These are phyloP conservation scores for Callionymus lyra DNA, from an alignment of 2,113 vertebrate genomes.

Conservation along the genomic window DNA sequence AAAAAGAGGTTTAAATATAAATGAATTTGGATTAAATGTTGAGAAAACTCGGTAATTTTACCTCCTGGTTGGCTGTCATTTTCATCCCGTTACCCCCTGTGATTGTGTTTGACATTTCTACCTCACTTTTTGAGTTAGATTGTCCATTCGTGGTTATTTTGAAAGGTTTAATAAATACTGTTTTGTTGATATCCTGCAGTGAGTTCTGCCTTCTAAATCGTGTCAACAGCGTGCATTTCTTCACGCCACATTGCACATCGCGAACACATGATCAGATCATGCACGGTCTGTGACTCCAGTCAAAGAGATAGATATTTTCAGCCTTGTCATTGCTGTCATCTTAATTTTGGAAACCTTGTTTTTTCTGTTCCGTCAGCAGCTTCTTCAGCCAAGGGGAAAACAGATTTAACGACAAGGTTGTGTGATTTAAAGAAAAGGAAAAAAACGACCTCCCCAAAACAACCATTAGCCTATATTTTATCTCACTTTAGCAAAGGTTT, in stretches of 20 bases:
- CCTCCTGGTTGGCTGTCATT: too few relatives aligned
- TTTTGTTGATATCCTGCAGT: too few relatives aligned
- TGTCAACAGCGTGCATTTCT: conserved; percentile 35
- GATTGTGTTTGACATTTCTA: too few relatives aligned
- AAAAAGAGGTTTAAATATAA: too few relatives aligned
- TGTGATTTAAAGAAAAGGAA: conserved; percentile 6
- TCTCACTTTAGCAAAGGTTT: conserved; percentile 56
- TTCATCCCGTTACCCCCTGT: too few relatives aligned
- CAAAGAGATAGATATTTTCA: conserved; percentile 26
- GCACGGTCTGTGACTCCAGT: not conserved
- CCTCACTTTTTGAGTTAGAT: too few relatives aligned
- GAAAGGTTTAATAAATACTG: too few relatives aligned
- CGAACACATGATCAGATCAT: too few relatives aligned
- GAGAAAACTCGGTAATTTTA: too few relatives aligned
- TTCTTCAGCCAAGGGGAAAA: conserved; percentile 33
- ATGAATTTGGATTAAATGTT: too few relatives aligned
- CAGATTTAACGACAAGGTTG: conserved; percentile 21
- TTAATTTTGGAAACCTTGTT: conserved; percentile 40
- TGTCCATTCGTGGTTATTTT: too few relatives aligned
- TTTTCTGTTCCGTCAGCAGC: conserved; percentile 1
- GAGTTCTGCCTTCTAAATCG: conserved; percentile 33
- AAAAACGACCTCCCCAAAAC: conserved; percentile 14
- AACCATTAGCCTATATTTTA: conserved; percentile 43
- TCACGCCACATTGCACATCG: conserved; percentile 30
- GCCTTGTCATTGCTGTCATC: conserved; percentile 53